These are phyloP conservation scores for Lasioglossum oenotherae DNA, from an alignment of 2,888 invertebrate species.

Conservation along the genomic window DNA sequence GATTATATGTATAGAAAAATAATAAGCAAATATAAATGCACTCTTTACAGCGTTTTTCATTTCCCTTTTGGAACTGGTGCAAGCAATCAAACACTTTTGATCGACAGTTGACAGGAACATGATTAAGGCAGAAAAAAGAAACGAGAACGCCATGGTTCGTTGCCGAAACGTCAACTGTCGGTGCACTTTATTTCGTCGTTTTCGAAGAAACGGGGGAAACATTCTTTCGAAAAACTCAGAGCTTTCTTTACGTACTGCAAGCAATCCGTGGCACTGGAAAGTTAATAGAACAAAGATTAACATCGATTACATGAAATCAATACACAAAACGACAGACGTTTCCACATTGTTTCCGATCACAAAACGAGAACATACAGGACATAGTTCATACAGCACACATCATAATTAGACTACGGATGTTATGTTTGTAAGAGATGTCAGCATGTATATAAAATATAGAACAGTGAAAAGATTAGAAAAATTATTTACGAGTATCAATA, in stretches of 20 bases:
- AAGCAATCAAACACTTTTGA: neutral
- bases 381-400: neutral
- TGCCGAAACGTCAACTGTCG: neutral
- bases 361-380: neutral
- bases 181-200: slow-evolving; percentile 23
- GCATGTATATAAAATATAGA: neutral
- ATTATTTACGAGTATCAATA: neutral
- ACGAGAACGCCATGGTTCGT: neutral
- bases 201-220: neutral
- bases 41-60: neutral
- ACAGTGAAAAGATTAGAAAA: neutral
- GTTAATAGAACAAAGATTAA: neutral
- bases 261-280: neutral
- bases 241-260: neutral
- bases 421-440: neutral
- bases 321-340: neutral
- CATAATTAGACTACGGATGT: neutral
- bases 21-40: neutral
- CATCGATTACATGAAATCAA: neutral
- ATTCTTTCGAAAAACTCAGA: neutral
- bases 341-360: neutral
- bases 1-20: neutral
- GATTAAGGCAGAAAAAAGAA: neutral
- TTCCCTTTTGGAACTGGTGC: neutral
- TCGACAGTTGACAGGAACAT: neutral